Evolutionary conservation across 2,888 invertebrate genomes (phyloP).

Genomic region (Loripinus fragilis): DNA sequence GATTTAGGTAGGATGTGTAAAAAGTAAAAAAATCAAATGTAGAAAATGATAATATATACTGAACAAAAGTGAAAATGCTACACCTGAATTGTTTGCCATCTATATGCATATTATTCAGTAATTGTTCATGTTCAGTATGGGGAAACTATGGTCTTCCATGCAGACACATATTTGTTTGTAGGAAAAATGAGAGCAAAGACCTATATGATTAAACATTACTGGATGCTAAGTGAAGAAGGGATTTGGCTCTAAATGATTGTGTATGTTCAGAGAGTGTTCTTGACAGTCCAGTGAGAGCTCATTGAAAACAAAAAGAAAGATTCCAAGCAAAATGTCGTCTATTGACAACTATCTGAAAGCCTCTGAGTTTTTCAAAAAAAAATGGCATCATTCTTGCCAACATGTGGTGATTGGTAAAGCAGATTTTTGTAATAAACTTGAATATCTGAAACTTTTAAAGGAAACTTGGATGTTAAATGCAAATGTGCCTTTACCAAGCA

Average conservation of each 20-base stretch:
- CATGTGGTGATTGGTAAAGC: slow-evolving; percentile 1
- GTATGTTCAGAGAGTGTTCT: background rate
- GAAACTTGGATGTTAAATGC: background rate
- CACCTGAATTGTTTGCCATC: too few species aligned
- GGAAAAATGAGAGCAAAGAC: background rate
- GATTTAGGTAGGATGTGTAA: too few species aligned
- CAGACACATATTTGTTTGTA: background rate
- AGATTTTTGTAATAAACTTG: background rate
- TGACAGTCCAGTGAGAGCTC: background rate
- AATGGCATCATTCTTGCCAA: background rate
- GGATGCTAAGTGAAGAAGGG: background rate
- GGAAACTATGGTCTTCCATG: background rate
- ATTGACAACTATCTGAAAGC: background rate
- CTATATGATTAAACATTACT: background rate
- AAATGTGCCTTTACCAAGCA: too few species aligned
- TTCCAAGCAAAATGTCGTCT: background rate
- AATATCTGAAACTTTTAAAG: background rate
- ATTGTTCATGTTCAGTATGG: background rate
- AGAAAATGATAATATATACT: too few species aligned
- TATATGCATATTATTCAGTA: too few species aligned
- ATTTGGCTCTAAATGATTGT: too few species aligned
- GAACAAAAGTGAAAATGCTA: background rate
- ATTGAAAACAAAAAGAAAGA: background rate
- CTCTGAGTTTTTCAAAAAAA: background rate
- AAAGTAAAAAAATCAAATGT: too few species aligned